phyloP scores from a whole-genome alignment of 2,888 invertebrate species.

The Lepidonotus clava region DNA sequence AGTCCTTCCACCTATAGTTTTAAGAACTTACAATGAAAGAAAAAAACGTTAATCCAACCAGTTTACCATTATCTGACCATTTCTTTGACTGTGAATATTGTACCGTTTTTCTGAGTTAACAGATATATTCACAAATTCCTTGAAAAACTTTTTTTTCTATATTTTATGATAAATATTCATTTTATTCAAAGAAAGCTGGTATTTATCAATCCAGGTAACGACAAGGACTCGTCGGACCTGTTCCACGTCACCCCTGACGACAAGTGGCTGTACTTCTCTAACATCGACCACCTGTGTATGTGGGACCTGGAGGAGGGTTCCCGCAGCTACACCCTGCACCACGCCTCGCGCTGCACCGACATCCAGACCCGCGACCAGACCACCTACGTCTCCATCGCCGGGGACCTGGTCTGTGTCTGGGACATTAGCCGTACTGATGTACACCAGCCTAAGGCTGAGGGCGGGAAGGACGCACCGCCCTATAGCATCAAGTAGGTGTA shows the following conservation, averaged over 20 bases:
- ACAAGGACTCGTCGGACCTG: constrained; percentile 1
- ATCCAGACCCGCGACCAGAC: constrained; percentile 5
- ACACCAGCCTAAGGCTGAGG: constrained; percentile 2
- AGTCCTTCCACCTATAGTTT: too few relatives aligned
- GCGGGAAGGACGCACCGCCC: not conserved
- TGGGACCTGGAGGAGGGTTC: constrained; percentile 27
- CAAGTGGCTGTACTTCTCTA: constrained; percentile 11
- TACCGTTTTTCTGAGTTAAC: too few relatives aligned
- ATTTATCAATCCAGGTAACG: not conserved
- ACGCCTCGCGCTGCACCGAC: not conserved
- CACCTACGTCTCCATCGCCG: constrained; percentile 22
- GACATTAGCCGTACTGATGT: not conserved
- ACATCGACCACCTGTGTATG: constrained; percentile 41
- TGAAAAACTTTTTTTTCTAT: not conserved
- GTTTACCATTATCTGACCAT: too few relatives aligned
- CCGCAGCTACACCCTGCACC: constrained; percentile 31
- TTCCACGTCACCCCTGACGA: constrained; percentile 35
- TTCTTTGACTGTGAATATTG: too few relatives aligned
- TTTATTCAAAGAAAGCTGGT: not conserved
- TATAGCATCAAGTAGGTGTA: not conserved
- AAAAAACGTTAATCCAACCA: too few relatives aligned
- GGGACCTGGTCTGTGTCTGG: constrained; percentile 32
- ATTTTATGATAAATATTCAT: too few relatives aligned
- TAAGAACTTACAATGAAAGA: too few relatives aligned
- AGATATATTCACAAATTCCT: not conserved